Conservation (phyloP, 2,113 vertebrate species). For the Herpetotheres cachinnans region DNA sequence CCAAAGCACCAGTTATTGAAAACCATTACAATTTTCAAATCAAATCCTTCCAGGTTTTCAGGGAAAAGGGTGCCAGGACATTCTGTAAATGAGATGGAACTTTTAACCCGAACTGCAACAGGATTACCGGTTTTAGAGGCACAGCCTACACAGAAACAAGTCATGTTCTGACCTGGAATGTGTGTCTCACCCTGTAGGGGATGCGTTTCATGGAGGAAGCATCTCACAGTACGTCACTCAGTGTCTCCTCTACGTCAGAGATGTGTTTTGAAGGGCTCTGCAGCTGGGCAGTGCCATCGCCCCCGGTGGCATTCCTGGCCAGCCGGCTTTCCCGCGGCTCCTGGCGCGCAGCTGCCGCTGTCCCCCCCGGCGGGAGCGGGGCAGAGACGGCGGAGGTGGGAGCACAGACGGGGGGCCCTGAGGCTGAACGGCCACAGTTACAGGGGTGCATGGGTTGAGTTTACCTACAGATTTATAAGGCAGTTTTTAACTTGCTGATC, state of each 20-base stretch:
- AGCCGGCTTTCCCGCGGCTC: accelerated
- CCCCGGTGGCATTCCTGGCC: not conserved
- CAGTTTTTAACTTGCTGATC: not conserved
- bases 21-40: accelerated
- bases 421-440: too few relatives aligned
- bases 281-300: not conserved
- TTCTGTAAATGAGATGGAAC: not conserved
- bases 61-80: not conserved
- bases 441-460: not conserved
- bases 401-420: accelerated
- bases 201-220: not conserved
- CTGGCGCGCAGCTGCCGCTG: accelerated
- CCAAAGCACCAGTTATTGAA: not conserved
- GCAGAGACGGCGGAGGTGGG: not conserved
- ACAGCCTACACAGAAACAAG: not conserved
- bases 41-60: not conserved
- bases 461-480: not conserved
- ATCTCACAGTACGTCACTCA: accelerated
- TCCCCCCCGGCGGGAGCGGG: not conserved
- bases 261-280: not conserved
- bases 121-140: not conserved
- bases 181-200: too few relatives aligned
- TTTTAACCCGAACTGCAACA: not conserved
- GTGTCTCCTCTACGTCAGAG: not conserved
- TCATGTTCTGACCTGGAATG: not conserved